A percentile compares a stretch with the other conserved stretches of the same genome.
phyloP scores from a whole-genome alignment of 2,888 invertebrate species.

The Drosophila parthenogenetica region DNA sequence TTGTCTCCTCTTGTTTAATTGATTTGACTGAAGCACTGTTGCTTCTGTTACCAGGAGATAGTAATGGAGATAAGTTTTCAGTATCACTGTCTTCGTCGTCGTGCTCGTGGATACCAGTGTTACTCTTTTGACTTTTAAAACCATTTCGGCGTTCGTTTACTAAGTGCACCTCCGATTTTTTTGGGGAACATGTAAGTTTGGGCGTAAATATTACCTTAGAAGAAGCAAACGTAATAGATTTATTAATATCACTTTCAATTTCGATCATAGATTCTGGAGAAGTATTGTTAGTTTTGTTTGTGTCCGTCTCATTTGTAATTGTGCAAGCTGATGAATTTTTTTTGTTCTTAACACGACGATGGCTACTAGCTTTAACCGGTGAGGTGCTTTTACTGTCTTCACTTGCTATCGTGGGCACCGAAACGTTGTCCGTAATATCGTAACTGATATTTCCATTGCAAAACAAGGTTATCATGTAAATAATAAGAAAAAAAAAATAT shows the following conservation, averaged over 20 bases:
- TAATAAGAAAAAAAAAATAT: too few relatives aligned
- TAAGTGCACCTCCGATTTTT: conserved; percentile 86
- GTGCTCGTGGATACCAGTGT: conserved; percentile 53
- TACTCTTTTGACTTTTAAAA: conserved; percentile 68
- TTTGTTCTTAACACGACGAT: conserved; percentile 81
- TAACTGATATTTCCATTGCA: conserved; percentile 49
- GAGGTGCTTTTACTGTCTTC: conserved; percentile 79
- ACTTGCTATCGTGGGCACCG: conserved; percentile 60
- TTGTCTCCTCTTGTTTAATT: conserved; percentile 61
- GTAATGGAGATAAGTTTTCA: conserved; percentile 92
- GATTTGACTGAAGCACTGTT: conserved; percentile 66
- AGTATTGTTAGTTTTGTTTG: conserved; percentile 42
- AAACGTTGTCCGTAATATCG: conserved; percentile 53
- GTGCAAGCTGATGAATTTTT: conserved; percentile 81
- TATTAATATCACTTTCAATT: conserved; percentile 60
- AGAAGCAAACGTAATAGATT: conserved; percentile 38
- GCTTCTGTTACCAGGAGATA: conserved; percentile 83
- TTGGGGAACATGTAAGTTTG: conserved; percentile 27
- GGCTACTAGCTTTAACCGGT: conserved; percentile 82
- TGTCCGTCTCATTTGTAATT: conserved; percentile 74
- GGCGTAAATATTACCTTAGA: conserved; percentile 33
- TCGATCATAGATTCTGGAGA: conserved; percentile 59
- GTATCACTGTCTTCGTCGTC: conserved; percentile 92
- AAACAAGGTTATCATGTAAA: not conserved
- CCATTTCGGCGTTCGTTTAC: conserved; percentile 87